These are phyloP conservation scores for Motacilla tschutschensis DNA, from an alignment of 2,113 vertebrate genomes.

Conservation along the genomic window DNA sequence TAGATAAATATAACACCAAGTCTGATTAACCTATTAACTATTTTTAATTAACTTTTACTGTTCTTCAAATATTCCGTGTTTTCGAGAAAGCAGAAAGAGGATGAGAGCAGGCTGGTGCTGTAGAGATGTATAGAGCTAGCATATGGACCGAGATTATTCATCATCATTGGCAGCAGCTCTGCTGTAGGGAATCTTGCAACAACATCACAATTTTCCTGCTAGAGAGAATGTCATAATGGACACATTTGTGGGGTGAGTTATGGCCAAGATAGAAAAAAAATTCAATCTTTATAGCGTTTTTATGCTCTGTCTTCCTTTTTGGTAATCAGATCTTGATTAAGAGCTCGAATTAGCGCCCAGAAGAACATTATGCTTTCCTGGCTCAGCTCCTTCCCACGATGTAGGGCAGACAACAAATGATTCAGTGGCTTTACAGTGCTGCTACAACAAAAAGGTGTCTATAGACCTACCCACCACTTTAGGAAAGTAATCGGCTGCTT, in stretches of 20 bases:
- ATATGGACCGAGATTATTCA: constrained; percentile 16
- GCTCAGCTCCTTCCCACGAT: constrained; percentile 6
- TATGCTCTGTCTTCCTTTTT: constrained; percentile 57
- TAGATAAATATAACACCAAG: constrained; percentile 58
- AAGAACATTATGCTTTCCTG: constrained; percentile 50
- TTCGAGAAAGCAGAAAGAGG: constrained; percentile 32
- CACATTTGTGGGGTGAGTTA: constrained; percentile 39
- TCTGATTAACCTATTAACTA: constrained; percentile 65
- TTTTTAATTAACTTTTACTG: constrained; percentile 67
- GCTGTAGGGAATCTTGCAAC: constrained; percentile 11
- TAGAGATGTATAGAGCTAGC: constrained; percentile 25
- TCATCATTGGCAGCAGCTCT: constrained; percentile 37
- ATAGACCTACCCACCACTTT: background rate
- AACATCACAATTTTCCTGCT: constrained; percentile 53
- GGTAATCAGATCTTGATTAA: constrained; percentile 64
- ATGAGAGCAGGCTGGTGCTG: background rate
- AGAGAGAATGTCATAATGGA: constrained; percentile 30
- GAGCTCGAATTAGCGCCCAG: constrained; percentile 52
- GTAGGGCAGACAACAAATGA: background rate
- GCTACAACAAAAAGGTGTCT: constrained; percentile 19
- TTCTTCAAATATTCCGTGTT: constrained; percentile 21
- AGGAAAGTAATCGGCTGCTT: background rate
- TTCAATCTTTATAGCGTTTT: constrained; percentile 58
- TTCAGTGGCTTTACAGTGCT: background rate
- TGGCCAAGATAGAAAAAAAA: constrained; percentile 22